phyloP scores from a whole-genome alignment of 2,888 invertebrate species.

The Exephanes ischioxanthus region DNA sequence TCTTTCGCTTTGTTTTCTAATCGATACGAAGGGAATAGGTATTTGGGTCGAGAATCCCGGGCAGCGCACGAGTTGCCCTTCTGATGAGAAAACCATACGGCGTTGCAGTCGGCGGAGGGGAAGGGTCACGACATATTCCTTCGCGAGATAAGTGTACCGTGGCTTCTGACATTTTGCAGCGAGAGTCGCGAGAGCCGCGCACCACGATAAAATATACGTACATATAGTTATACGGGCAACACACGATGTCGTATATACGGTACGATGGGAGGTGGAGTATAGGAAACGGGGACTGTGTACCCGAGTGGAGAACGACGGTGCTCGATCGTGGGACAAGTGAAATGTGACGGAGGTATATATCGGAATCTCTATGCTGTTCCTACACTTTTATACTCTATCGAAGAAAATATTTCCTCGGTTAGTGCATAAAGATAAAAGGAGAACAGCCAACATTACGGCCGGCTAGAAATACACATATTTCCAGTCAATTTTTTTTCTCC shows the following conservation, averaged over 20 bases:
- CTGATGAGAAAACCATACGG: conserved; percentile 38
- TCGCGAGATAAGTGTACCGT: conserved; percentile 62
- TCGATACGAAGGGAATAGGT: conserved; percentile 48
- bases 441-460: background rate
- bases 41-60: conserved; percentile 63
- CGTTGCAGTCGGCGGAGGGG: conserved; percentile 13
- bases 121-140: conserved; percentile 66
- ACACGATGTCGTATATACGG: conserved; percentile 2
- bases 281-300: conserved; percentile 43
- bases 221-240: background rate
- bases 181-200: conserved; percentile 34
- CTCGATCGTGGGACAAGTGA: conserved; percentile 63
- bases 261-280: conserved; percentile 10
- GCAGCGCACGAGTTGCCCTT: conserved; percentile 52
- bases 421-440: conserved; percentile 30
- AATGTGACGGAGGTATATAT: conserved; percentile 62
- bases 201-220: conserved; percentile 46
- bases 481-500: background rate
- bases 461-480: conserved; percentile 2
- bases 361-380: conserved; percentile 42
- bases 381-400: conserved; percentile 41
- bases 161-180: conserved; percentile 65
- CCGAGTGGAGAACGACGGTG: conserved; percentile 43
- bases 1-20: conserved; percentile 31
- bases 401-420: conserved; percentile 26